phyloP scores from a whole-genome alignment of 2,113 vertebrate genomes.

The Emydura subglobosa region DNA sequence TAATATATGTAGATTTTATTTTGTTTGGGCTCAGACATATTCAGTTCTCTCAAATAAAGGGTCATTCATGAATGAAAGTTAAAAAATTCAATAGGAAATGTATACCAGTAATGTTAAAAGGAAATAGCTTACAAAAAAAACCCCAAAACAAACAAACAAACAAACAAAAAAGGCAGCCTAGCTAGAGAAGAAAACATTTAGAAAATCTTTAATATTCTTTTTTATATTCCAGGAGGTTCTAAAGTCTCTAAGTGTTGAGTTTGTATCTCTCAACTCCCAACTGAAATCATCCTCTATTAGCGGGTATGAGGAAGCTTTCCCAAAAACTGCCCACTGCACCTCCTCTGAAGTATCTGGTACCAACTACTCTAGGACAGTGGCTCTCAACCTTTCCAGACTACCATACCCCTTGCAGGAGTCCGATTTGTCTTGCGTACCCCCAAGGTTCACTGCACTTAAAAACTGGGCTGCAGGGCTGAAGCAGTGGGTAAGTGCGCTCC shows the following conservation, averaged over 20 bases:
- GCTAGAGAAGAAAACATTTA: not conserved
- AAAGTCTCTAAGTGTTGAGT: not conserved
- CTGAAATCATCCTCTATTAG: not conserved
- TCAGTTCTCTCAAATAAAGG: not conserved
- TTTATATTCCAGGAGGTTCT: not conserved
- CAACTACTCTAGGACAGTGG: not conserved
- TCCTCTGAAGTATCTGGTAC: not conserved
- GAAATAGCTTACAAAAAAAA: not conserved
- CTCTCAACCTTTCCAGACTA: too few species aligned
- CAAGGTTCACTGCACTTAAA: too few species aligned
- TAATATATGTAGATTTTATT: not conserved
- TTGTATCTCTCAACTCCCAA: not conserved
- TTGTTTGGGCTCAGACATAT: not conserved
- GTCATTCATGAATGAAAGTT: not conserved
- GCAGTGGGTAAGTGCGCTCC: too few species aligned
- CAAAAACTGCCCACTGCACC: not conserved
- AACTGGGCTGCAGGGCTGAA: too few species aligned
- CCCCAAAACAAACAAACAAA: not conserved
- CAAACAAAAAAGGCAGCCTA: not conserved
- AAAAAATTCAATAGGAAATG: not conserved
- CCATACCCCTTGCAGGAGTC: too few species aligned
- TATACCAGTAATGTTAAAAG: not conserved
- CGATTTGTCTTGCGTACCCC: too few species aligned
- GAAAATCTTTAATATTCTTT: not conserved
- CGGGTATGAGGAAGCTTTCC: rapidly evolving